Conservation (phyloP, 2,797 vertebrate genomes). For the Rhinogobio ventralis region DNA sequence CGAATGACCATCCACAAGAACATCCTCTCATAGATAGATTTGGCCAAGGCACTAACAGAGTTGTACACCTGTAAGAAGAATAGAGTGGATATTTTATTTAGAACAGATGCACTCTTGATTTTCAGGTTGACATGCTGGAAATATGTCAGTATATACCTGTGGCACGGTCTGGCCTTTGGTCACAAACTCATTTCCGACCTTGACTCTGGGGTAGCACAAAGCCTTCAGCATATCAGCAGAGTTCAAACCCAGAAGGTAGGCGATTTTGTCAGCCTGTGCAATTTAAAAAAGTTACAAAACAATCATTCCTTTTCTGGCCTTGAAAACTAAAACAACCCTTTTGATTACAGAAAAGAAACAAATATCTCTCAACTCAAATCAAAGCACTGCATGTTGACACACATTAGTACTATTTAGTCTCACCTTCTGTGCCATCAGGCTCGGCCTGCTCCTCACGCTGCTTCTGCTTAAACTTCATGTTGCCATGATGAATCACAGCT, state of each 20-base stretch:
- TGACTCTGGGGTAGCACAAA: slow-evolving; percentile 17
- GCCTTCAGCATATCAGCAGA: slow-evolving; percentile 27
- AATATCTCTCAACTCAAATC: no score
- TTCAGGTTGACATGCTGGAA: not conserved
- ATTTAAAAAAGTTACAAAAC: no score
- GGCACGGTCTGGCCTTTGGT: slow-evolving; percentile 68
- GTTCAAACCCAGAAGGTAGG: slow-evolving; percentile 29
- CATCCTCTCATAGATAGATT: slow-evolving; percentile 90
- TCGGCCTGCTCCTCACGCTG: slow-evolving; percentile 90
- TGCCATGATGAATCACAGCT: slow-evolving; percentile 53
- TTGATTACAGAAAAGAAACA: not conserved
- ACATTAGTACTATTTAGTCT: slow-evolving; percentile 45
- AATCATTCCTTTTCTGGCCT: no score
- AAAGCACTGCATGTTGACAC: slow-evolving; percentile 62
- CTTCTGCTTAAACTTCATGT: slow-evolving; percentile 80
- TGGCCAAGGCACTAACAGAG: slow-evolving; percentile 84
- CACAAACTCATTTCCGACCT: slow-evolving; percentile 5
- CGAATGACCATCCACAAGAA: slow-evolving; percentile 95
- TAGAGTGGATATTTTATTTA: not conserved
- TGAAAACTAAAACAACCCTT: no score
- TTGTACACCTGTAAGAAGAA: slow-evolving; percentile 81
- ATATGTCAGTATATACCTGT: not conserved
- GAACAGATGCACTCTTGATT: not conserved
- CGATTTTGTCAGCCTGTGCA: not conserved
- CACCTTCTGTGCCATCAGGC: slow-evolving; percentile 84